Base-by-base conservation (phyloP, 2,797 vertebrate genomes). In the Lithobates sylvaticus region DNA sequence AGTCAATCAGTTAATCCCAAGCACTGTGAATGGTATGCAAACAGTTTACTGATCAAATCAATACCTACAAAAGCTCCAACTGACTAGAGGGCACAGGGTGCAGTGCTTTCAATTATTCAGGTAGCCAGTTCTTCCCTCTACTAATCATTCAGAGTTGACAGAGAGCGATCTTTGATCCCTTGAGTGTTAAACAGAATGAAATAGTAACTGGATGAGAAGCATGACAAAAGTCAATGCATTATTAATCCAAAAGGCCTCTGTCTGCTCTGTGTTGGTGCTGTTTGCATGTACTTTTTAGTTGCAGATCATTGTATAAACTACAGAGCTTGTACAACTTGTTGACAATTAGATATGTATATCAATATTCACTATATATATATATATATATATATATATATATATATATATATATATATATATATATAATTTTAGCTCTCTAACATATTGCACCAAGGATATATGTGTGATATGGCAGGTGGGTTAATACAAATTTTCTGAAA, bases 181-280 rank as follows among this genome's bases (percentile, higher is more conserved):
- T 71, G 54, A 87, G 77, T 79, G 81, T 83, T 87, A 13, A 87
- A 84, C 70, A 87, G 69, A 87, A 84, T 74, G 58, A 69, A 84
- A 84, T 64, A 29, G 81, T 84, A 87, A 78, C 29, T 75, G 81
- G 61, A 87, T 83, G 76, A 79, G 29, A 64, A 61, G 61, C 36
- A 72, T 75, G 64, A 87, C 86, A 83, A 84, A 74, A 47, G 76
- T 23, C 26, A 83, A n/a, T 79, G 23, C 61, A 83, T 87, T 83
- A 87, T 87, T 87, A 50, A 87, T 83, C 10, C 26, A 39, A 65
- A n/a, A 47, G 36, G 54, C 23, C 50, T 85, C 42, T 42, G 26
- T 79, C 32, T 2, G 21, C 39, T 34, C 10, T 26, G 1, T 67
- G 27, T 26, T 27, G 50, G 32, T 73, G 54, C 68, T 67, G 21